A percentile compares a stretch with the other conserved stretches of the same genome.
Conservation (phyloP, 2,113 vertebrate genomes). For the Pollachius pollachius region DNA sequence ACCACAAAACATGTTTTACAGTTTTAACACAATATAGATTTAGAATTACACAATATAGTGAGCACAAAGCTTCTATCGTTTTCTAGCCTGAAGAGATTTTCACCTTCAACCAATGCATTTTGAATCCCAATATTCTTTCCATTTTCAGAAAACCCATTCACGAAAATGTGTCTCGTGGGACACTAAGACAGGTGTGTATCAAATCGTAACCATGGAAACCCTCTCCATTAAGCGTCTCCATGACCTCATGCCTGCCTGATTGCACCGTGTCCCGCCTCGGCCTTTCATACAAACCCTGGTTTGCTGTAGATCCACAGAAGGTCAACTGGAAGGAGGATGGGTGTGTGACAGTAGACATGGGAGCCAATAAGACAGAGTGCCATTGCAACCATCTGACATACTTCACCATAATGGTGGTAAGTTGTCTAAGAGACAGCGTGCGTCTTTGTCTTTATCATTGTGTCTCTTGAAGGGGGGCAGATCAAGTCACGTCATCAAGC, state of each 20-base stretch:
- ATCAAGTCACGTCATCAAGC: no score
- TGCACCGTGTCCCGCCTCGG: neutral
- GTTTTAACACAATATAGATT: no score
- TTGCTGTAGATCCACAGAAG: constrained; percentile 52
- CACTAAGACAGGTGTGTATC: constrained; percentile 57
- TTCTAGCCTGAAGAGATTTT: no score
- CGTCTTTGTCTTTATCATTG: no score
- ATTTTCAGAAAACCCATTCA: constrained; percentile 45
- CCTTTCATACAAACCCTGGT: neutral
- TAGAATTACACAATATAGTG: no score
- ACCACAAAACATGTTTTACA: no score
- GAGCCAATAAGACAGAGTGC: constrained; percentile 56
- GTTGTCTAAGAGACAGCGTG: constrained; percentile 7
- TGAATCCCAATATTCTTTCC: constrained; percentile 8
- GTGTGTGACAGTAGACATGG: constrained; percentile 44
- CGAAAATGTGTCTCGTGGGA: constrained; percentile 75
- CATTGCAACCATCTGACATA: constrained; percentile 74
- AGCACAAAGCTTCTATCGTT: no score
- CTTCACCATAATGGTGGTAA: constrained; percentile 76
- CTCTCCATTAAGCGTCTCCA: neutral
- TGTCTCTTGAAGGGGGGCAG: no score
- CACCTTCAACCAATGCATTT: no score
- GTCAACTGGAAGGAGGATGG: constrained; percentile 62
- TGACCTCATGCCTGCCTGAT: neutral
- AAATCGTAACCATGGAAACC: neutral